phyloP scores from a whole-genome alignment of 2,113 vertebrate species.

The Pimephales promelas region DNA sequence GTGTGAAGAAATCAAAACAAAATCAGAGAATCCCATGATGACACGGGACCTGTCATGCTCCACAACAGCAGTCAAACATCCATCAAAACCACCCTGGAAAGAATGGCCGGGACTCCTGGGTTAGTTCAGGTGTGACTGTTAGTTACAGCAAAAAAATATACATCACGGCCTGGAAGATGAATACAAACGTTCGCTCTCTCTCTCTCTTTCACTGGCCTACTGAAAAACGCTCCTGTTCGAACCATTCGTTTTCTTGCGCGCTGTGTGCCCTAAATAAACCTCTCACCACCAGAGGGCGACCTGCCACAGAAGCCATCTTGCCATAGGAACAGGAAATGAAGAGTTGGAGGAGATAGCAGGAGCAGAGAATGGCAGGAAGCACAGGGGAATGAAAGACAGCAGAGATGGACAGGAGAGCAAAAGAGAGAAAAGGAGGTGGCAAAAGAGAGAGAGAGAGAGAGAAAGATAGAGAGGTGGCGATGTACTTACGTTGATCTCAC shows the following conservation, averaged over 20 bases:
- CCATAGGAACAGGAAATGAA: constrained; percentile 56
- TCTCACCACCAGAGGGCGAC: constrained; percentile 44
- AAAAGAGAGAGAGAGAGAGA: constrained; percentile 61
- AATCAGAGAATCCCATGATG: constrained; percentile 63
- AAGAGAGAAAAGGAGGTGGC: constrained; percentile 59
- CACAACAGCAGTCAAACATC: constrained; percentile 59
- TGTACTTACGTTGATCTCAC: constrained; percentile 99
- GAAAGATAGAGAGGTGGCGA: constrained; percentile 77
- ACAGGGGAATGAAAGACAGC: constrained; percentile 53
- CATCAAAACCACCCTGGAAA: constrained; percentile 62
- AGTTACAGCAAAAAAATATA: constrained; percentile 47
- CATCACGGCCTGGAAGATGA: constrained; percentile 41
- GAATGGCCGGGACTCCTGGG: constrained; percentile 40
- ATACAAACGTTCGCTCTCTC: constrained; percentile 30
- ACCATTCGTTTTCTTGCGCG: constrained; percentile 42
- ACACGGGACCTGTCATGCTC: constrained; percentile 74
- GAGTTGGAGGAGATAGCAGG: constrained; percentile 40
- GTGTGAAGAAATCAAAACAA: constrained; percentile 52
- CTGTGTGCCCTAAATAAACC: constrained; percentile 55
- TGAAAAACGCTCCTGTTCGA: constrained; percentile 32
- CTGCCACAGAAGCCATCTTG: constrained; percentile 66
- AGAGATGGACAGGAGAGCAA: constrained; percentile 45
- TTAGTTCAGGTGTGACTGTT: constrained; percentile 60
- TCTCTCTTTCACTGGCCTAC: constrained; percentile 48
- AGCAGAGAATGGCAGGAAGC: constrained; percentile 42